Conservation (phyloP, 1,140 invertebrate genomes). For the Chironomus striatipennis region DNA sequence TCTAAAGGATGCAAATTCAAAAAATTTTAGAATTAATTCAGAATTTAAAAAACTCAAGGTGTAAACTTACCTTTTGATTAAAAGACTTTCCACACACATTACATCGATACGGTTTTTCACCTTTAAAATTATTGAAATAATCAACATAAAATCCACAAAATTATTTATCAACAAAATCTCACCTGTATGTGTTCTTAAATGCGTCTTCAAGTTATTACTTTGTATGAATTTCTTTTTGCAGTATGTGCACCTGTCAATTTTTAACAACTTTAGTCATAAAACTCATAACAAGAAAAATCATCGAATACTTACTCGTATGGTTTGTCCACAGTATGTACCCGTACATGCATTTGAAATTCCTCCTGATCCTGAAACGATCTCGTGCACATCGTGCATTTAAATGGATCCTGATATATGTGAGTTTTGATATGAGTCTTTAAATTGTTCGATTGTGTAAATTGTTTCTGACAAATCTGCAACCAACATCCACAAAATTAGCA, state of each 20-base stretch:
- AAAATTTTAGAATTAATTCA: too few relatives aligned
- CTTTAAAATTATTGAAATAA: not conserved
- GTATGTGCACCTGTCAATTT: not conserved
- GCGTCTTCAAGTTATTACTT: conserved; percentile 7
- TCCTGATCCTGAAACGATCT: conserved; percentile 8
- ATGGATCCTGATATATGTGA: conserved; percentile 11
- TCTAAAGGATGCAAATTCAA: not conserved
- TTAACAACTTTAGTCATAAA: too few relatives aligned
- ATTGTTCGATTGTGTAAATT: conserved; percentile 18
- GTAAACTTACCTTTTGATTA: conserved; percentile 14
- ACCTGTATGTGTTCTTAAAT: conserved; percentile 24
- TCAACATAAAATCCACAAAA: too few relatives aligned
- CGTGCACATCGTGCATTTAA: conserved; percentile 14
- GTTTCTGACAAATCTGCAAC: conserved; percentile 10
- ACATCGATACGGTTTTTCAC: conserved; percentile 24
- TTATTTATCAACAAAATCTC: not conserved
- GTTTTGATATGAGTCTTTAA: conserved; percentile 11
- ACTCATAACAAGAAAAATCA: too few relatives aligned
- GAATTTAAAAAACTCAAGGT: too few relatives aligned
- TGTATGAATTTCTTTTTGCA: conserved; percentile 19
- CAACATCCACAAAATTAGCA: not conserved
- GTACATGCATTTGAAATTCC: conserved; percentile 8
- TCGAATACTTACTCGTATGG: not conserved
- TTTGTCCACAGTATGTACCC: conserved; percentile 14
- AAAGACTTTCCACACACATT: conserved; percentile 8